Conservation (phyloP, 2,113 vertebrate genomes). For the Trogon melanurus region DNA sequence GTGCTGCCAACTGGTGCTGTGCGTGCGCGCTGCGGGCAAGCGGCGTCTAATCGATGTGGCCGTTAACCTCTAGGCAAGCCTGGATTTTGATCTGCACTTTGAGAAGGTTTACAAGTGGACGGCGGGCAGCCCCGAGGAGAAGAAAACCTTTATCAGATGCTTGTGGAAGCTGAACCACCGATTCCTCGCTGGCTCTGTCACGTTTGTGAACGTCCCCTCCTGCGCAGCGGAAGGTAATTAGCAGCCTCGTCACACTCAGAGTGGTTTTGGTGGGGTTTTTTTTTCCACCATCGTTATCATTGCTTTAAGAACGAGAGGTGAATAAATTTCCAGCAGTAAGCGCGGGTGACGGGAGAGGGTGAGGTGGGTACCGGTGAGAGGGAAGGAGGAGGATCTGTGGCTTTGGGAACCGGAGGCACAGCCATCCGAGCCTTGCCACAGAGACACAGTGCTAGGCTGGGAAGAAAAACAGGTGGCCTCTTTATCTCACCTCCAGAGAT, state of each 20-base stretch:
- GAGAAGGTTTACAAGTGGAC: slow-evolving; percentile 55
- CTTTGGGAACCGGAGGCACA: not conserved
- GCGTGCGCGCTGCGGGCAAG: rapidly evolving
- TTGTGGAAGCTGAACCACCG: slow-evolving; percentile 47
- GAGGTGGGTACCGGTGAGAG: not conserved
- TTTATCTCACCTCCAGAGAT: not conserved
- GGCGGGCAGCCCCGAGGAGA: not conserved
- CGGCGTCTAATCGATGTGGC: not conserved
- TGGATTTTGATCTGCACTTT: slow-evolving; percentile 53
- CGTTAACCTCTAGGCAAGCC: not conserved
- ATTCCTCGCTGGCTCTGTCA: not conserved
- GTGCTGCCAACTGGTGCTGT: not conserved
- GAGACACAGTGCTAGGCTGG: not conserved
- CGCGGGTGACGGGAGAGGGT: not conserved
- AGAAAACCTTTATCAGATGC: slow-evolving; percentile 33
- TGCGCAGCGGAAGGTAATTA: slow-evolving; percentile 11
- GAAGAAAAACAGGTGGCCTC: not conserved
- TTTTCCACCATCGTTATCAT: not conserved
- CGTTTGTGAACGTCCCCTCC: not conserved
- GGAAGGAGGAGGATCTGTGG: not conserved
- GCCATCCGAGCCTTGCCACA: rapidly evolving
- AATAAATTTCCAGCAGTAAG: not conserved
- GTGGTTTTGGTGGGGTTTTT: not conserved
- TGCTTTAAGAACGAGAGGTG: not conserved
- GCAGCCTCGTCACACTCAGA: not conserved